Conservation (phyloP, 2,113 vertebrate genomes). For the Geothlypis trichas region DNA sequence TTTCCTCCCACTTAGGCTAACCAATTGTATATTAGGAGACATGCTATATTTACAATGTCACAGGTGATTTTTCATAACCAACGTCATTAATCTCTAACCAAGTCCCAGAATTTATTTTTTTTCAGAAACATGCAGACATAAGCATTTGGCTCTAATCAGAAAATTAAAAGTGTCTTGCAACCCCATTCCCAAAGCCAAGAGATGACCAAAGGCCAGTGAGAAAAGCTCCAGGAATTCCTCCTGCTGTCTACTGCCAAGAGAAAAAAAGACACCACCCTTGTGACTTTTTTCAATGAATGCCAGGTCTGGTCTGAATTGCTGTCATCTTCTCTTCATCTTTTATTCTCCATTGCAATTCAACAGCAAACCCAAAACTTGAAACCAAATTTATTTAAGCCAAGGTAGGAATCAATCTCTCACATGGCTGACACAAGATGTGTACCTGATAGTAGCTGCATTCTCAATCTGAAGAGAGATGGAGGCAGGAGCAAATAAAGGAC, state of each 20-base stretch:
- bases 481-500: conserved; percentile 18
- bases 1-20: not conserved
- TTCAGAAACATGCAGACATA: not conserved
- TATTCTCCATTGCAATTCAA: not conserved
- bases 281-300: not conserved
- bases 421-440: not conserved
- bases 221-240: not conserved
- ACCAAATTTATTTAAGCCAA: not conserved
- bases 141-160: not conserved
- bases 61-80: not conserved
- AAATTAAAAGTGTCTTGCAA: not conserved
- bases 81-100: not conserved
- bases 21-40: not conserved
- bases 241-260: not conserved
- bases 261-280: not conserved
- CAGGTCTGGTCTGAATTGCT: not conserved
- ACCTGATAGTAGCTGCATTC: not conserved
- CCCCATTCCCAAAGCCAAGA: not conserved
- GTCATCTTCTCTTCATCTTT: not conserved
- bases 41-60: not conserved
- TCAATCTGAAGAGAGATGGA: not conserved
- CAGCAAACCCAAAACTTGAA: not conserved
- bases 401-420: not conserved
- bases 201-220: not conserved
- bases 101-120: not conserved